Conservation (phyloP, 2,113 vertebrate species). For the human region GRCh38 chr6:87753001-87753500, state of each 20-base stretch:
- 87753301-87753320: not conserved
- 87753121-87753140: not conserved
- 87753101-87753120: not conserved
- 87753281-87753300: not conserved
- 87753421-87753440: not conserved
- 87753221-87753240: not conserved
- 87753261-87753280: not conserved
- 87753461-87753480: not conserved
- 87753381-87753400: not conserved
- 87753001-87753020: constrained; percentile 60
- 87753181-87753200: not conserved
- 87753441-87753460: not conserved
- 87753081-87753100: not conserved
- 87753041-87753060: not conserved
- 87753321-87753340: not conserved
- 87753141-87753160: not conserved
- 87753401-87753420: not conserved
- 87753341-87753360: not conserved
- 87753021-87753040: constrained; percentile 41
- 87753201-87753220: not conserved
- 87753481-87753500: not conserved
- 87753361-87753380: not conserved
- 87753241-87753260: not conserved
- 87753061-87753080: not conserved
- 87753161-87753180: not conserved